Percentiles rank a stretch among this genome's conserved stretches.
phyloP scores from a whole-genome alignment of 2,113 vertebrate genomes.

The Gymnogyps californianus region DNA sequence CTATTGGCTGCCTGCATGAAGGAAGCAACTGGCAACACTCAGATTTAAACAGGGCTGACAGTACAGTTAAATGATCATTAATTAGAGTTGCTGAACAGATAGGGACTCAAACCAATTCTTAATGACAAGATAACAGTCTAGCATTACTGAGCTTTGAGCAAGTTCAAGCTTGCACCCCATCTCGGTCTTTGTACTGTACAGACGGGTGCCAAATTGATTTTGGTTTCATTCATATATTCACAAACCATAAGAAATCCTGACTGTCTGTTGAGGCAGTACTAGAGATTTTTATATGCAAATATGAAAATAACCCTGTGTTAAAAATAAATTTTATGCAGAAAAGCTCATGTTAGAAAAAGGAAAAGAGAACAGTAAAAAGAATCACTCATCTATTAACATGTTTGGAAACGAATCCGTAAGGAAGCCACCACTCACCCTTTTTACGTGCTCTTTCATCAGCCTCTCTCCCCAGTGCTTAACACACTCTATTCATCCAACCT shows the following conservation, averaged over 20 bases:
- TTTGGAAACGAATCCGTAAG: neutral
- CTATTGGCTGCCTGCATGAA: constrained; percentile 76
- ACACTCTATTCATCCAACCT: neutral
- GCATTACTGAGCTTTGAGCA: constrained; percentile 53
- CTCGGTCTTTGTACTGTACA: constrained; percentile 24
- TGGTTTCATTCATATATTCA: neutral
- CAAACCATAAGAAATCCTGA: neutral
- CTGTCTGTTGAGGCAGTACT: neutral
- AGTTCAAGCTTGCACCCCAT: constrained; percentile 38
- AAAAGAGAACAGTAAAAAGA: neutral
- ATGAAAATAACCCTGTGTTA: neutral
- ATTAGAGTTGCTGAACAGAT: constrained; percentile 88
- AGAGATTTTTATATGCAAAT: neutral
- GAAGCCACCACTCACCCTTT: neutral
- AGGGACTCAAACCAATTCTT: constrained; percentile 81
- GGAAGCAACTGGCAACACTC: constrained; percentile 81
- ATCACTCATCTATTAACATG: neutral
- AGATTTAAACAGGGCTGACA: constrained; percentile 88
- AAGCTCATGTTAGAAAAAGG: neutral
- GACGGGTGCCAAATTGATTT: neutral
- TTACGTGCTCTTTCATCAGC: neutral
- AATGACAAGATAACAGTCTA: constrained; percentile 78
- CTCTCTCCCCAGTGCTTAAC: neutral
- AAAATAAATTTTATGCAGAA: neutral
- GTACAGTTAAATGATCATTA: constrained; percentile 96